phyloP scores from a whole-genome alignment of 2,113 vertebrate genomes.

The Thymallus thymallus region DNA sequence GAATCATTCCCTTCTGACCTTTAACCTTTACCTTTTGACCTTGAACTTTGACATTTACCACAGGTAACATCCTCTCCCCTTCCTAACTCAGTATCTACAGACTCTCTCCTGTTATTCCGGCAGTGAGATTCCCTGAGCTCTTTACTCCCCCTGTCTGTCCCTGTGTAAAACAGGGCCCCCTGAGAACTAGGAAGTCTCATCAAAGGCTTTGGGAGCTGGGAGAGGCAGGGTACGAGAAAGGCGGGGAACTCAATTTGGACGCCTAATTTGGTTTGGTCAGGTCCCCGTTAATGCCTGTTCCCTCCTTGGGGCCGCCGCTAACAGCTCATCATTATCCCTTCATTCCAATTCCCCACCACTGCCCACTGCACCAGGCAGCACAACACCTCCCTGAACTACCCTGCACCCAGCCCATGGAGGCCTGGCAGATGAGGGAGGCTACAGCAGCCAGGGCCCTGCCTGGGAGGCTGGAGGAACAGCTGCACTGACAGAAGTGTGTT shows the following conservation, averaged over 20 bases:
- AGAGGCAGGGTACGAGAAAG: background rate
- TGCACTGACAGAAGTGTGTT: no score
- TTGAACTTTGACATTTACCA: constrained; percentile 38
- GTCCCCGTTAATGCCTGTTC: constrained; percentile 26
- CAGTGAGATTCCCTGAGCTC: constrained; percentile 31
- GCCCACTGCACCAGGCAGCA: constrained; percentile 44
- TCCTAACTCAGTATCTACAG: constrained; percentile 19
- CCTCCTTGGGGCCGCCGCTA: constrained; percentile 30
- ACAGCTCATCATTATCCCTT: constrained; percentile 58
- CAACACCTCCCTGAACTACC: background rate
- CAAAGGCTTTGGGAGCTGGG: constrained; percentile 20
- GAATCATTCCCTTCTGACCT: background rate
- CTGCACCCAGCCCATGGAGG: background rate
- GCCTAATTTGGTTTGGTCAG: constrained; percentile 42
- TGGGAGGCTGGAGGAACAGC: no score
- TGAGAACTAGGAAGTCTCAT: constrained; percentile 29
- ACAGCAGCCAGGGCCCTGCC: no score
- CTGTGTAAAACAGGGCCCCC: constrained; percentile 40
- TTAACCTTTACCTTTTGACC: constrained; percentile 28
- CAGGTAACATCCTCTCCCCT: constrained; percentile 32
- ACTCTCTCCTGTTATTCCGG: constrained; percentile 30
- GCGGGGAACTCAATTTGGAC: constrained; percentile 29
- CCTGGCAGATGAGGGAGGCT: background rate
- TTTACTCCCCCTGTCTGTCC: constrained; percentile 42
- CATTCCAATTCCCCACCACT: constrained; percentile 57